phyloP scores from a whole-genome alignment of 2,113 vertebrate genomes.

The Pitta sordida region DNA sequence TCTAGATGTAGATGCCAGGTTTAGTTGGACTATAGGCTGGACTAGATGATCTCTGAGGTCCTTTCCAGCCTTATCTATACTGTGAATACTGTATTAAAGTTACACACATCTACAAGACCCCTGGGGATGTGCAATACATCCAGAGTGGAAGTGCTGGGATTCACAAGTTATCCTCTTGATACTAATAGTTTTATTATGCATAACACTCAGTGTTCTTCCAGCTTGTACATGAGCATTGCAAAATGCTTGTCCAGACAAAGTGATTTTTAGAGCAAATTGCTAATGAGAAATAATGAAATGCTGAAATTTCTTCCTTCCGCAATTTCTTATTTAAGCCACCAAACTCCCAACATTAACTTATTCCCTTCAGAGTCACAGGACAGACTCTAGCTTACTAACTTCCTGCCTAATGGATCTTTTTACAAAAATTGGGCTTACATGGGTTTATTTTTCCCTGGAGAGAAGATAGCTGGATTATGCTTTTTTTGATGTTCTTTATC shows the following conservation, averaged over 20 bases:
- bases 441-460: conserved; percentile 63
- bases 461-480: conserved; percentile 46
- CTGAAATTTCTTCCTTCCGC: conserved; percentile 25
- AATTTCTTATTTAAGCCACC: conserved; percentile 36
- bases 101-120: background rate
- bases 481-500: conserved; percentile 67
- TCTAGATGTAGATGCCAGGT: too few relatives aligned
- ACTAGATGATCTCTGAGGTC: too few relatives aligned
- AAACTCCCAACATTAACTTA: conserved; percentile 45
- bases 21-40: too few relatives aligned
- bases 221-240: background rate
- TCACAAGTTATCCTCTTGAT: background rate
- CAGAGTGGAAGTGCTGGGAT: background rate
- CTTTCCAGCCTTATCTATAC: too few relatives aligned
- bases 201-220: background rate
- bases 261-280: conserved; percentile 13
- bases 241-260: conserved; percentile 5
- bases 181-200: background rate
- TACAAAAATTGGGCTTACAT: conserved; percentile 51
- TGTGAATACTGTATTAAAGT: too few relatives aligned
- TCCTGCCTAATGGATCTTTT: conserved; percentile 74
- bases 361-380: conserved; percentile 53
- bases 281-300: conserved; percentile 32
- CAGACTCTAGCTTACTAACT: conserved; percentile 60
- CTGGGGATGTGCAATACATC: background rate